Evolutionary conservation across 2,113 vertebrate species (phyloP).

Genomic region (Piprites chloris): DNA sequence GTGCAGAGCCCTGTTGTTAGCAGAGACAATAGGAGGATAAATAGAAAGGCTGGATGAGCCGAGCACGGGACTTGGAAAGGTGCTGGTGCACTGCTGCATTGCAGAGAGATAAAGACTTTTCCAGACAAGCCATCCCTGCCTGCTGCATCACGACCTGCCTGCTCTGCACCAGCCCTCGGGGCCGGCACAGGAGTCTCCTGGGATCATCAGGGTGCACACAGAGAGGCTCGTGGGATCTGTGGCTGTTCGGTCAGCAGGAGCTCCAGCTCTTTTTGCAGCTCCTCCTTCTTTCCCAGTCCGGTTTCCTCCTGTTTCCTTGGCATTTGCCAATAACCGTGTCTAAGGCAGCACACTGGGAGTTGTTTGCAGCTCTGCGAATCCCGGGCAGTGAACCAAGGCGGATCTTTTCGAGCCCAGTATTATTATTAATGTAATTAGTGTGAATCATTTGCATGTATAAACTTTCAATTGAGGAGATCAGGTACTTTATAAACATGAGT

Average conservation of each 20-base stretch:
- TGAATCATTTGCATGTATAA: conserved; percentile 45
- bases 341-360: conserved; percentile 12
- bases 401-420: conserved; percentile 16
- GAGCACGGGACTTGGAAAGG: conserved; percentile 22
- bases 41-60: conserved; percentile 39
- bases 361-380: conserved; percentile 24
- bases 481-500: conserved; percentile 24
- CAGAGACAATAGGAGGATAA: conserved; percentile 55
- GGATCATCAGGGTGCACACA: neutral
- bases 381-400: conserved; percentile 21
- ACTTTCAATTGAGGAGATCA: conserved; percentile 20
- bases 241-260: neutral
- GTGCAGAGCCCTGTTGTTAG: conserved; percentile 23
- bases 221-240: rapidly evolving
- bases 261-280: neutral
- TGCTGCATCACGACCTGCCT: neutral
- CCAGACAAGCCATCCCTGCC: neutral
- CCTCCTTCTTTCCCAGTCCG: neutral
- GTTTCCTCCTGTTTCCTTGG: neutral
- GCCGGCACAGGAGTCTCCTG: neutral
- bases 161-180: neutral
- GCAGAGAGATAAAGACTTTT: neutral
- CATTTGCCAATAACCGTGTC: neutral
- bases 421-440: conserved; percentile 56
- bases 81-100: conserved; percentile 6